These are phyloP conservation scores for Therioaphis trifolii DNA, from an alignment of 2,888 invertebrate species.

Conservation along the genomic window DNA sequence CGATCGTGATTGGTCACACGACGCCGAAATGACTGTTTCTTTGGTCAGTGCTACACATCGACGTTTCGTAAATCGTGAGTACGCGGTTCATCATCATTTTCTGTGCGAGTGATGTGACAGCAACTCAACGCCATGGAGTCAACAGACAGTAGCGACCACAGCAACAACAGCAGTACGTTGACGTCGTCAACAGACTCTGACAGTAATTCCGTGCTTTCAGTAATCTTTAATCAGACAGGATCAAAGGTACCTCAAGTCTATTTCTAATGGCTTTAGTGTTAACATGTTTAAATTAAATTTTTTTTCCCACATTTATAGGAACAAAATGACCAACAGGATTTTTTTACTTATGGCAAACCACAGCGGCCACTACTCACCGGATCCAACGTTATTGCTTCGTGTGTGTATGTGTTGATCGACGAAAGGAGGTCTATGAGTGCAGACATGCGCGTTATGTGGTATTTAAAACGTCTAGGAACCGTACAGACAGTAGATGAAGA, in stretches of 20 bases:
- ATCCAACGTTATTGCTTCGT: background rate
- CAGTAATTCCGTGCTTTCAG: background rate
- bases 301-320: background rate
- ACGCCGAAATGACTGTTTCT: background rate
- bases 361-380: background rate
- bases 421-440: slow-evolving; percentile 27
- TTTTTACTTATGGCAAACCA: background rate
- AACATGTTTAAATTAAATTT: background rate
- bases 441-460: slow-evolving; percentile 56
- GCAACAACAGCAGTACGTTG: background rate
- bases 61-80: background rate
- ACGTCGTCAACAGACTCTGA: slow-evolving; percentile 4
- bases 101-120: background rate
- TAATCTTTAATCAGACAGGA: background rate
- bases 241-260: background rate
- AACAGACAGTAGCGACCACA: too few relatives aligned
- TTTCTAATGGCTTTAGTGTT: background rate
- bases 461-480: slow-evolving; percentile 39
- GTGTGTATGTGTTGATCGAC: slow-evolving; percentile 41
- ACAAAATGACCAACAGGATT: background rate
- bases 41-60: too few relatives aligned
- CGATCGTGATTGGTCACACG: background rate
- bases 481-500: slow-evolving; percentile 30
- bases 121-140: background rate
- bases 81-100: background rate